Percentiles rank a stretch among this genome's conserved stretches.
These are phyloP conservation scores for Perithous albicinctus DNA, from an alignment of 2,888 invertebrate genomes.

Conservation along the genomic window DNA sequence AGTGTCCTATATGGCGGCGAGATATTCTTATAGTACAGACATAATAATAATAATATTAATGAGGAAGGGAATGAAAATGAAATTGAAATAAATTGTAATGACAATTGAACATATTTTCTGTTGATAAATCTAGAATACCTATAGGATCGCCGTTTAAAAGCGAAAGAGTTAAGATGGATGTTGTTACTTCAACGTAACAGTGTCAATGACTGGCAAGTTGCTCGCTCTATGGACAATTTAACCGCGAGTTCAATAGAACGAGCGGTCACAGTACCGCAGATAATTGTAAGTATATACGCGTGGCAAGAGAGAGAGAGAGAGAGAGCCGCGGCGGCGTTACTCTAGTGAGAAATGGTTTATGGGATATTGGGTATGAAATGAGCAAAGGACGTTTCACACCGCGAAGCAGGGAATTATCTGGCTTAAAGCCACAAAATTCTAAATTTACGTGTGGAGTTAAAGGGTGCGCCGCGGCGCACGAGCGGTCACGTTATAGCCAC, in stretches of 20 bases:
- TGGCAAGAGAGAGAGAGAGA: no score
- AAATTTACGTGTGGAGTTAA: constrained; percentile 76
- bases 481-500: constrained; percentile 47
- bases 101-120: no score
- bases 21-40: no score
- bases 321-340: constrained; percentile 62
- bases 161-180: not conserved
- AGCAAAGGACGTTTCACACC: constrained; percentile 82
- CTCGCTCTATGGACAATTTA: constrained; percentile 15
- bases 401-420: constrained; percentile 82
- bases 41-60: no score
- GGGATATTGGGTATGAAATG: constrained; percentile 82
- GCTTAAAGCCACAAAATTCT: constrained; percentile 78
- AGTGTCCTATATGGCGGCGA: no score
- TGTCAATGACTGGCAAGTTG: constrained; percentile 13
- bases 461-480: constrained; percentile 9
- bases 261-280: constrained; percentile 19
- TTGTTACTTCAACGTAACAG: not conserved
- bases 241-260: constrained; percentile 19
- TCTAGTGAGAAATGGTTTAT: constrained; percentile 76
- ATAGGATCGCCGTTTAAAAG: not conserved
- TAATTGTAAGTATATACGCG: constrained; percentile 27
- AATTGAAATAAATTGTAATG: no score
- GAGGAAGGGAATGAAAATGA: no score
- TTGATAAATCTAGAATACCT: not conserved